Percentiles rank a stretch among this genome's conserved stretches.
Evolutionary conservation across 1,140 invertebrate species (phyloP).

Genomic region (Drosophila nigrodunni): DNA sequence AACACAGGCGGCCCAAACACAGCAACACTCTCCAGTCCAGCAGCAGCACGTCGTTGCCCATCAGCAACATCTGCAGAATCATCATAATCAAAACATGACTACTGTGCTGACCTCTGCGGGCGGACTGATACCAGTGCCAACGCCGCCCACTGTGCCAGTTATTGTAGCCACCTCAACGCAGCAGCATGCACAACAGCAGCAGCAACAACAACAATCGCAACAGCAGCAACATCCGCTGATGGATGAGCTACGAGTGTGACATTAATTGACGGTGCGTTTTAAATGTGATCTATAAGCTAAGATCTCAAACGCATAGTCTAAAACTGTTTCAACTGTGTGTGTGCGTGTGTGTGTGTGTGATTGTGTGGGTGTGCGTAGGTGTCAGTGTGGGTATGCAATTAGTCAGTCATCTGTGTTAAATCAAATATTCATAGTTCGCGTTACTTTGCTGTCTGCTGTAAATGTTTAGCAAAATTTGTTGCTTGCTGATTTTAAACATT

Average conservation of each 20-base stretch:
- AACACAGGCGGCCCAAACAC: slow-evolving; percentile 61
- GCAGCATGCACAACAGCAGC: slow-evolving; percentile 85
- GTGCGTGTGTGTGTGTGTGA: slow-evolving; percentile 9
- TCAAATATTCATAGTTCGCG: slow-evolving; percentile 22
- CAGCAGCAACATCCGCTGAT: slow-evolving; percentile 86
- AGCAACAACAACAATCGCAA: slow-evolving; percentile 81
- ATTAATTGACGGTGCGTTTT: slow-evolving; percentile 86
- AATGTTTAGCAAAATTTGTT: slow-evolving; percentile 25
- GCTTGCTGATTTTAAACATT: slow-evolving; percentile 26
- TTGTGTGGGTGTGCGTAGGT: background rate
- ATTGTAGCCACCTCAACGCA: slow-evolving; percentile 71
- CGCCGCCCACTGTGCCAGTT: slow-evolving; percentile 74
- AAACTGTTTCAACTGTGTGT: slow-evolving; percentile 36
- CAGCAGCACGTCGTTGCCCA: slow-evolving; percentile 85
- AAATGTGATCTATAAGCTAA: slow-evolving; percentile 82
- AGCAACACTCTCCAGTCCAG: slow-evolving; percentile 77
- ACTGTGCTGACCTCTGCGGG: slow-evolving; percentile 75
- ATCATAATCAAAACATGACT: slow-evolving; percentile 84
- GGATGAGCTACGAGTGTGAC: slow-evolving; percentile 93
- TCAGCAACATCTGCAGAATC: slow-evolving; percentile 84
- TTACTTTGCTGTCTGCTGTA: slow-evolving; percentile 42
- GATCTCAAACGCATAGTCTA: slow-evolving; percentile 56
- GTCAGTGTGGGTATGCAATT: slow-evolving; percentile 34
- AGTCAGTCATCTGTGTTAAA: slow-evolving; percentile 26
- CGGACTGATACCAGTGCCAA: slow-evolving; percentile 65